A percentile compares a stretch with the other conserved stretches of the same genome.
These are phyloP conservation scores for Somateria mollissima DNA, from an alignment of 2,797 vertebrate species.

Conservation along the genomic window DNA sequence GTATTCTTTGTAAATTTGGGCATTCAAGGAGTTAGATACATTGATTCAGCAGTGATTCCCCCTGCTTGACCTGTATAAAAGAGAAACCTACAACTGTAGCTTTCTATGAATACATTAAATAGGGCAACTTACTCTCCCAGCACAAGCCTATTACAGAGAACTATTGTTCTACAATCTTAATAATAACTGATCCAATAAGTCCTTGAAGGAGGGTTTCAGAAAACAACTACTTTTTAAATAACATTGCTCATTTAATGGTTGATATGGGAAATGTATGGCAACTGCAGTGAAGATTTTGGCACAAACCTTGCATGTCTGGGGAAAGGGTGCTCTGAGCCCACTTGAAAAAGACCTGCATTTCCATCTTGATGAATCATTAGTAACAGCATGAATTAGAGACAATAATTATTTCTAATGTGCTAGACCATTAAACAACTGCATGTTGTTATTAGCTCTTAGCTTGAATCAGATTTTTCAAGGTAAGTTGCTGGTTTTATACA, in stretches of 20 bases:
- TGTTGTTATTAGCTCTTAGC: background rate
- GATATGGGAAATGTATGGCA: background rate
- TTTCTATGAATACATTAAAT: constrained; percentile 83
- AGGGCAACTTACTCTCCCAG: constrained; percentile 73
- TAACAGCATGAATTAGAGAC: background rate
- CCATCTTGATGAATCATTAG: background rate
- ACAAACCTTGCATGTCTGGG: background rate
- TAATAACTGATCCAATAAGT: constrained; percentile 18
- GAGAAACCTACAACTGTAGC: constrained; percentile 81
- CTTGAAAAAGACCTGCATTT: background rate
- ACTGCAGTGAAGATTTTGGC: background rate
- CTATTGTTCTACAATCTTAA: constrained; percentile 48
- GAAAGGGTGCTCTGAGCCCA: background rate
- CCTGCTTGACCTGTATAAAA: constrained; percentile 86
- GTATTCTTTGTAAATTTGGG: constrained; percentile 78
- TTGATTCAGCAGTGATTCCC: constrained; percentile 85
- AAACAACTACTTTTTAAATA: constrained; percentile 19
- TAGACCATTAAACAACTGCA: background rate
- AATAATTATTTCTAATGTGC: background rate
- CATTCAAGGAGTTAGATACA: constrained; percentile 72
- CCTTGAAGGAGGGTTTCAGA: constrained; percentile 41
- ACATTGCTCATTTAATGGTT: background rate
- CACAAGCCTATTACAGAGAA: constrained; percentile 27
- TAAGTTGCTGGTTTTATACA: background rate
- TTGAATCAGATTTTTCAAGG: background rate